A percentile compares a stretch with the other conserved stretches of the same genome.
Evolutionary conservation across 92 coral and sea anemone genomes (phyloP).

Genomic region (Porites divaricata): DNA sequence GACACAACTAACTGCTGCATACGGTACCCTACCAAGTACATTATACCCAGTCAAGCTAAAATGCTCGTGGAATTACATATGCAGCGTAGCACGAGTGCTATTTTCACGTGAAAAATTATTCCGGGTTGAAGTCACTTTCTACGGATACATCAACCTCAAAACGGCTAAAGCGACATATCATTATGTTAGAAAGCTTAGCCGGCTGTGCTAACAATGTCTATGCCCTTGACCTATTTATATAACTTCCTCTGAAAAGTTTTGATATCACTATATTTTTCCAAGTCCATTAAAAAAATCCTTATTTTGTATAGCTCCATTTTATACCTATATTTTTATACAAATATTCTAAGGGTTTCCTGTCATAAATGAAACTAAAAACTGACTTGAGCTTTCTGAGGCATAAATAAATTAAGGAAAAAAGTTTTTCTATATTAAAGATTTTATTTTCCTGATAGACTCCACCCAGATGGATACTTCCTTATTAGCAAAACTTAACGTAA

Average conservation of each 20-base stretch:
- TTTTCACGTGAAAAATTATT: too few species aligned
- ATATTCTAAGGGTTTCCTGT: too few species aligned
- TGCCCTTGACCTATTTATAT: background rate
- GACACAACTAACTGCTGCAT: too few species aligned
- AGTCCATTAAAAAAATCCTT: too few species aligned
- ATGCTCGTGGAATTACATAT: too few species aligned
- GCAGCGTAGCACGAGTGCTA: too few species aligned
- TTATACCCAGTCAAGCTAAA: too few species aligned
- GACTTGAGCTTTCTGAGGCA: background rate
- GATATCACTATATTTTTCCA: background rate
- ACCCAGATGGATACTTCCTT: background rate
- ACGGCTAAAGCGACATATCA: background rate
- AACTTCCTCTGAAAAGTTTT: constrained; percentile 23
- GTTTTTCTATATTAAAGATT: background rate
- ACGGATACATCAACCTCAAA: background rate
- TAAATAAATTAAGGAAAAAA: background rate
- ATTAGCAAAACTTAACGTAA: constrained; percentile 5
- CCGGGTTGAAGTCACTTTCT: background rate
- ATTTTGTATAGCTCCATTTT: too few species aligned
- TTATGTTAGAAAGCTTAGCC: background rate
- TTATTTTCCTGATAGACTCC: background rate
- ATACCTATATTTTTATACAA: too few species aligned
- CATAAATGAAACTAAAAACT: too few species aligned
- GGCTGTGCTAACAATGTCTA: background rate
- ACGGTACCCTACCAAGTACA: too few species aligned